Percentiles rank a stretch among this genome's conserved stretches.
These are phyloP conservation scores for Babyrousa celebensis DNA, from an alignment of 2,797 vertebrate species.

Conservation along the genomic window DNA sequence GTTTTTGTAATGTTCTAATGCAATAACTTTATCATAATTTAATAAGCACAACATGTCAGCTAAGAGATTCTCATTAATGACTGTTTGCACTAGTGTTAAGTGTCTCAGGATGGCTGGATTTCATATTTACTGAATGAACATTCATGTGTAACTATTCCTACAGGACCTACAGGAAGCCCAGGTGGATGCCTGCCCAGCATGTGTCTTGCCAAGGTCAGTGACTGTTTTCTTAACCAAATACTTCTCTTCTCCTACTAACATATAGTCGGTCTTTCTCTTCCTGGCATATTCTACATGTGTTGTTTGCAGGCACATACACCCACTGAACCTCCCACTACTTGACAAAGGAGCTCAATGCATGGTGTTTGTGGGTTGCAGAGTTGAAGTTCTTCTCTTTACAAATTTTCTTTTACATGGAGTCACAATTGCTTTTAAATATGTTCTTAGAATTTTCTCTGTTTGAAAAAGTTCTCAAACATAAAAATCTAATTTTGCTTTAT, in stretches of 20 bases:
- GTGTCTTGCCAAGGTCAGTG: not conserved
- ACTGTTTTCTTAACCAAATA: not conserved
- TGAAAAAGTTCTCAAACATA: not conserved
- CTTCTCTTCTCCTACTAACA: not conserved
- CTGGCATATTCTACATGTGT: too few relatives aligned
- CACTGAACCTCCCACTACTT: not conserved
- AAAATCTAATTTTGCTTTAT: not conserved
- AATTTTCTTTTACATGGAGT: not conserved
- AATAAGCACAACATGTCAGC: not conserved
- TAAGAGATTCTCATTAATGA: conserved; percentile 46
- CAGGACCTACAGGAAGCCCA: not conserved
- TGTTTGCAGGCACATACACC: not conserved
- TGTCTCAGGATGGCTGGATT: not conserved
- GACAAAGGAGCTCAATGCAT: not conserved
- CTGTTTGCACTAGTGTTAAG: not conserved
- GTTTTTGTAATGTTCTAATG: conserved; percentile 36
- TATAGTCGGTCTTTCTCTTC: not conserved
- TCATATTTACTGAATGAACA: not conserved
- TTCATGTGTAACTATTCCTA: not conserved
- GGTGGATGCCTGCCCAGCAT: not conserved
- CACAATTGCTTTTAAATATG: conserved; percentile 11
- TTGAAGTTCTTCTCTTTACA: not conserved
- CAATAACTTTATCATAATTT: conserved; percentile 35
- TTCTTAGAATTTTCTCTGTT: not conserved
- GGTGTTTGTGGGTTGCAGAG: not conserved